Conservation (phyloP, 2,797 vertebrate genomes). For the Alfaro cultratus region DNA sequence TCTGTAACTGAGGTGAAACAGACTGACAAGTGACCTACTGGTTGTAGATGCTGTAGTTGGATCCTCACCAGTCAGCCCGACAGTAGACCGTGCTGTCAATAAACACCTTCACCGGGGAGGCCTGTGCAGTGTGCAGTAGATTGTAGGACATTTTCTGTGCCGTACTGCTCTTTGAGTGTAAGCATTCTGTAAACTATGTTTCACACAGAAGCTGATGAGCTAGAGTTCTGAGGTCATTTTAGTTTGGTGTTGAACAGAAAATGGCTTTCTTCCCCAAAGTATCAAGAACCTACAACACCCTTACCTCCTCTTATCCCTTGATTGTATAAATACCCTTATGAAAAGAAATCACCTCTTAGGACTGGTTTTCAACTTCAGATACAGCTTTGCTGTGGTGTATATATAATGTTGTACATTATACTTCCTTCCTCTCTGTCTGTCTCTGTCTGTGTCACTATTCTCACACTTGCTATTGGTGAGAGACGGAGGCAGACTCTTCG, state of each 20-base stretch:
- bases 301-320: slow-evolving; percentile 99
- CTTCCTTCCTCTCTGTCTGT: slow-evolving; percentile 88
- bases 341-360: slow-evolving; percentile 98
- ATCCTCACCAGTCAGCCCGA: slow-evolving; percentile 87
- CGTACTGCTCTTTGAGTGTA: slow-evolving; percentile 95
- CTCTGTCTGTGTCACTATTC: slow-evolving; percentile 87
- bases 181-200: slow-evolving; percentile 93
- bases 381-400: slow-evolving; percentile 98
- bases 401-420: slow-evolving; percentile 99
- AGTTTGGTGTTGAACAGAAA: slow-evolving; percentile 95
- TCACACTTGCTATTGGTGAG: slow-evolving; percentile 81
- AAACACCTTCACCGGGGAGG: slow-evolving; percentile 90
- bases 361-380: slow-evolving; percentile 99
- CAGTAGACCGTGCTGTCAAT: slow-evolving; percentile 89
- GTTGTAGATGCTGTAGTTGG: slow-evolving; percentile 88
- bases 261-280: slow-evolving; percentile 99
- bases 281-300: slow-evolving; percentile 99
- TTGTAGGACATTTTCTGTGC: slow-evolving; percentile 97
- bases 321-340: slow-evolving; percentile 98
- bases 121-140: slow-evolving; percentile 99
- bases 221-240: slow-evolving; percentile 98
- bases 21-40: slow-evolving; percentile 87
- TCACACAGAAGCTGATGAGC: slow-evolving; percentile 81
- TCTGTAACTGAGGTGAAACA: slow-evolving; percentile 85
- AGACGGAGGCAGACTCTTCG: slow-evolving; percentile 82